phyloP scores from a whole-genome alignment of 2,888 invertebrate genomes.

The Pachydiplax longipennis region DNA sequence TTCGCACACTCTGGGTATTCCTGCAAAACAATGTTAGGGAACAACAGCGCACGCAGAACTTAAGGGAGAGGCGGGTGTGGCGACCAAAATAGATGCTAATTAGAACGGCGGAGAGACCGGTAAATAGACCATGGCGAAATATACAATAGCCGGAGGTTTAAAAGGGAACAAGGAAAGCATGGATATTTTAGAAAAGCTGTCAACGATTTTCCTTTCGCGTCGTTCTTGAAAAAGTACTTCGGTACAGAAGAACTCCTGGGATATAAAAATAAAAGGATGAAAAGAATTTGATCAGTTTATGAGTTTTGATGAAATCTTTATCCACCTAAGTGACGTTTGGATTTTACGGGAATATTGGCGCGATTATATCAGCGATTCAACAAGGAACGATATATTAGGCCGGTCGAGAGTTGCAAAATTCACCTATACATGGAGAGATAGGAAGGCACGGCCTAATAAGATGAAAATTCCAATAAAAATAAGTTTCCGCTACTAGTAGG shows the following conservation, averaged over 20 bases:
- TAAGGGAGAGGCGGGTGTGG: slow-evolving; percentile 1
- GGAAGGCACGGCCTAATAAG: not conserved
- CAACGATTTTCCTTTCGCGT: not conserved
- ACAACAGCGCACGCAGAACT: not conserved
- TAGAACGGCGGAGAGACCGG: not conserved
- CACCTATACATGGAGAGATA: not conserved
- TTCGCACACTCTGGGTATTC: not conserved
- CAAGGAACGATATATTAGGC: not conserved
- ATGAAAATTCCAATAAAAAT: not conserved
- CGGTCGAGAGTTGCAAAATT: not conserved
- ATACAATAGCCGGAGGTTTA: not conserved
- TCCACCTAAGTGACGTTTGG: too few species aligned
- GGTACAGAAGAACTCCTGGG: too few species aligned
- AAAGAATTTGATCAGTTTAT: too few species aligned
- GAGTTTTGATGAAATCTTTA: too few species aligned
- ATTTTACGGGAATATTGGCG: too few species aligned
- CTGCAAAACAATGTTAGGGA: not conserved
- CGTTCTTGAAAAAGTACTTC: not conserved
- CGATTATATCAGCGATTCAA: too few species aligned
- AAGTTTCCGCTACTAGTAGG: not conserved
- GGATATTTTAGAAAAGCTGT: not conserved
- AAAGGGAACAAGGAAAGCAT: not conserved
- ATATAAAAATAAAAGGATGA: too few species aligned
- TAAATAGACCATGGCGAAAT: slow-evolving; percentile 27
- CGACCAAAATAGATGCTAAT: not conserved